Evolutionary conservation across 2,888 invertebrate species (phyloP), one percentile per base, ranked within the genome.

Genomic region (Pterobdella sp.): DNA sequence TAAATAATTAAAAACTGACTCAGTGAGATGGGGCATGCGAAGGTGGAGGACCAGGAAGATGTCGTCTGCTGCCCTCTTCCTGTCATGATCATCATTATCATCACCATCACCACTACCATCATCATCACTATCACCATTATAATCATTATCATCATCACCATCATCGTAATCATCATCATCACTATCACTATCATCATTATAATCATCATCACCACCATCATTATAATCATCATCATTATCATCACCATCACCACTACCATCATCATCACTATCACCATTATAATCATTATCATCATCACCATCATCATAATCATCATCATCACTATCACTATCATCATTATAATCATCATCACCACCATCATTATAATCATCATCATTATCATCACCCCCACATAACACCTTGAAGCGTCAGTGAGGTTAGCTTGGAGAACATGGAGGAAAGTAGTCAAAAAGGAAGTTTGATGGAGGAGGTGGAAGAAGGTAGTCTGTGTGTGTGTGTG

Each of bases 121-220:
- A n/a, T 56, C 4, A 18, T 7, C 26, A 56, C 26, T n/a, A 7
- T 56, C 3, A n/a, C 4, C 4, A 18, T 18, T n/a, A n/a, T 56
- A 26, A 56, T 56, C 4, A 56, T 18, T 56, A 18, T 7, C 4
- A n/a, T 56, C n/a, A n/a, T 56, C 26, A 18, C 26, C 26, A 18
- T 56, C 3, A 56, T 18, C 4, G n/a, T n/a, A 4, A 56, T 18
- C 26, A n/a, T n/a, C 4, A 56, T 56, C 26, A 56, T 18, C n/a
- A 56, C n/a, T n/a, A 56, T 56, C n/a, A 18, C 26, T n/a, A 56
- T n/a, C n/a, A 56, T 18, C n/a, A 56, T 56, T n/a, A 56, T 56
- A 4, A 18, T 56, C 3, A 56, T 56, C n/a, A 18, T 56, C n/a
- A 56, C 3, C n/a, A 56, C n/a, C n/a, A 56, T 56, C 4, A 56